These are phyloP conservation scores for Oxyteleia sp. DNA, from an alignment of 2,888 invertebrate genomes.

Conservation along the genomic window DNA sequence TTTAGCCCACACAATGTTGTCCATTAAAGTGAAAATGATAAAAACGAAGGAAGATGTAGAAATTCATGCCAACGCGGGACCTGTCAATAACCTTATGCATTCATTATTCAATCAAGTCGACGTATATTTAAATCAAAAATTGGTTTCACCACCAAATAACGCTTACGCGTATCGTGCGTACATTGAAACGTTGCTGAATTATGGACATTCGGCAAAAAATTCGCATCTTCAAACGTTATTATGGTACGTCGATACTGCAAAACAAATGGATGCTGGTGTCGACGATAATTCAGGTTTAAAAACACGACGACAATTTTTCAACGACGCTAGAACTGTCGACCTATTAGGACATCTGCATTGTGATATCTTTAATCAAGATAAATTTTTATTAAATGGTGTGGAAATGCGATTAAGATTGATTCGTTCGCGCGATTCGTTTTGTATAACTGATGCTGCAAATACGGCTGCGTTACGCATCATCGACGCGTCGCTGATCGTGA, in stretches of 20 bases:
- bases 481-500: constrained; percentile 4
- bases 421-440: constrained; percentile 8
- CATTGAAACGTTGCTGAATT: constrained; percentile 76
- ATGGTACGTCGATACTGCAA: constrained; percentile 39
- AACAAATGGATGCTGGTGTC: neutral
- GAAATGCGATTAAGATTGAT: neutral
- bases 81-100: neutral
- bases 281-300: neutral
- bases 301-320: neutral
- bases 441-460: neutral
- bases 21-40: constrained; percentile 41
- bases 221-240: constrained; percentile 66
- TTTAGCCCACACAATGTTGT: constrained; percentile 73
- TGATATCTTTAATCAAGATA: neutral
- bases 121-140: constrained; percentile 76
- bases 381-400: neutral
- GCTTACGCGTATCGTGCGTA: constrained; percentile 76
- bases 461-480: neutral
- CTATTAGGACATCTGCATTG: neutral
- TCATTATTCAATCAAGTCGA: constrained; percentile 74
- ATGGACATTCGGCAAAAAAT: constrained; percentile 57
- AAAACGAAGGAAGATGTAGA: neutral
- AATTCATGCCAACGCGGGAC: constrained; percentile 14
- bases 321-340: constrained; percentile 7
- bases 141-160: constrained; percentile 74